Base-by-base conservation (phyloP, 2,888 invertebrate species). In the Ornithoptera alexandrae region DNA sequence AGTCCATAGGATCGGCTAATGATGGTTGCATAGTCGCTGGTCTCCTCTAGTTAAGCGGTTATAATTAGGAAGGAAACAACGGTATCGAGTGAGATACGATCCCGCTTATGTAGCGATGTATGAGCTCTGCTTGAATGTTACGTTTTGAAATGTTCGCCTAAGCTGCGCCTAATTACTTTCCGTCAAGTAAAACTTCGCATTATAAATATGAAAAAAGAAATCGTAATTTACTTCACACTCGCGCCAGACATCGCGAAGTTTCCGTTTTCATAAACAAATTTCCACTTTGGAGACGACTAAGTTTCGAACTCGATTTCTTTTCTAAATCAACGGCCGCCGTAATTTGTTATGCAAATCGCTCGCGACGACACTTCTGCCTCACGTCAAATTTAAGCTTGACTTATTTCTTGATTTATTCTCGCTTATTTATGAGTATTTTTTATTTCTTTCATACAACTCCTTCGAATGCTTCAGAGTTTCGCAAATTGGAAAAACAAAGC, bases 291-390 rank as follows among this genome's bases (percentile, higher is more conserved):
- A 74, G 74, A 74, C 73, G 72, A 69, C 72, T 70, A 73, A 73
- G 74, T 76, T 77, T 70, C 67, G 64, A 67, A 70, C 67, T 67
- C 67, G 70, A 67, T 70, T 67, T 67, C 70, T 75, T 75, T 77
- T 77, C 75, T 76, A 74, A 77, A 75, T 75, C 77, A 75, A 75
- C 74, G 75, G 74, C 72, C 75, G 75, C 72, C 72, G 75, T 77
- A 77, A 77, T 77, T 77, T 76, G 76, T 74, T 76, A 77, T 77
- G 77, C 72, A 77, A 77, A 77, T 77, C 74, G 72, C 69, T 69
- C 68, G 66, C 69, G 73, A 70, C 75, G 76, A 77, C 77, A 75
- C 75, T 77, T 74, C 73, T 74, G 69, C 74, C 74, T 77, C 77
- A 73, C 74, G 69, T 72, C 72, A 72, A 75, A 74, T 77, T 75